phyloP scores from a whole-genome alignment of 1,140 invertebrate genomes.

The Pararge aegeria region DNA sequence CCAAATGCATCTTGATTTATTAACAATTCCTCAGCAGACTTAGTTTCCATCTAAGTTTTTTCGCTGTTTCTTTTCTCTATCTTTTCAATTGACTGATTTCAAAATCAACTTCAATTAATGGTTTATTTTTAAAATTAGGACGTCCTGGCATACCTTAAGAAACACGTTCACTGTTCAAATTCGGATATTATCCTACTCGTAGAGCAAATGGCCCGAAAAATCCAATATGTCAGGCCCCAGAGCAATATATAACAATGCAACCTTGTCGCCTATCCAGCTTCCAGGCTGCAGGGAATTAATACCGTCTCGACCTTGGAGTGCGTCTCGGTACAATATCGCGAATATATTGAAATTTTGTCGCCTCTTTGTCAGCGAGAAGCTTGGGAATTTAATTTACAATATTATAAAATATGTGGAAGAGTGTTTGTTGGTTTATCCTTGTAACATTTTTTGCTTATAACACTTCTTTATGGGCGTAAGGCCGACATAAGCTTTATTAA shows the following conservation, averaged over 20 bases:
- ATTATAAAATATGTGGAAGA: neutral
- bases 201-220: constrained; percentile 20
- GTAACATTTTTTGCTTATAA: neutral
- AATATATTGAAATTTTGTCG: constrained; percentile 4
- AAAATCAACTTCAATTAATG: too few species aligned
- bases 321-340: neutral
- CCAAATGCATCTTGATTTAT: too few species aligned
- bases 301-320: constrained; percentile 2
- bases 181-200: neutral
- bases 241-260: constrained; percentile 16
- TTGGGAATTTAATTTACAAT: neutral
- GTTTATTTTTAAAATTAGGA: too few species aligned
- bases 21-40: too few species aligned
- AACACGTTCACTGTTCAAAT: constrained; percentile 3
- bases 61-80: too few species aligned
- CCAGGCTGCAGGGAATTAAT: neutral
- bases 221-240: constrained; percentile 14
- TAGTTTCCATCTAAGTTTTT: too few species aligned
- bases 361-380: neutral
- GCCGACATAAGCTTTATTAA: too few species aligned
- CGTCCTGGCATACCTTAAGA: neutral
- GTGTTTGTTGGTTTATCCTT: too few species aligned
- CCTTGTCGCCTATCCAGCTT: constrained; percentile 1
- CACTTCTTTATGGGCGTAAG: too few species aligned
- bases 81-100: too few species aligned